These are phyloP conservation scores for Musca vetustissima DNA, from an alignment of 1,140 invertebrate genomes.

Conservation along the genomic window DNA sequence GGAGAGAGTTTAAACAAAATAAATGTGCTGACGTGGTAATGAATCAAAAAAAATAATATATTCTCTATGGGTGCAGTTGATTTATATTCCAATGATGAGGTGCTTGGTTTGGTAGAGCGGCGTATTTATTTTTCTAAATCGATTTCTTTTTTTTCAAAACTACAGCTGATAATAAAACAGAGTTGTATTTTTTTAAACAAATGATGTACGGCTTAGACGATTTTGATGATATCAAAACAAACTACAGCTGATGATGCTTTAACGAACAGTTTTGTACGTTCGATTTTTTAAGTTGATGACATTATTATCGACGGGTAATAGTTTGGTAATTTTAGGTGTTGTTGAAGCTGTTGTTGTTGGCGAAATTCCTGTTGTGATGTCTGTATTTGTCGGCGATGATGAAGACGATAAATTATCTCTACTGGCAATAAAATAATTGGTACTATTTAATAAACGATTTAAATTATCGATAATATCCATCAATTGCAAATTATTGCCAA, in stretches of 20 bases:
- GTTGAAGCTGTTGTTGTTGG: conserved; percentile 29
- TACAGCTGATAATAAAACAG: background rate
- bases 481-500: conserved; percentile 45
- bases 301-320: conserved; percentile 27
- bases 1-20: too few species aligned
- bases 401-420: conserved; percentile 51
- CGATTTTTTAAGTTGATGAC: background rate
- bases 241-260: too few species aligned
- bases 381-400: conserved; percentile 30
- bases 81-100: too few species aligned
- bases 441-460: conserved; percentile 55
- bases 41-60: too few species aligned
- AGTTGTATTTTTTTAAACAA: conserved; percentile 7
- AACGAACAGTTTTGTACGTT: too few species aligned
- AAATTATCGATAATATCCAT: conserved; percentile 49
- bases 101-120: too few species aligned
- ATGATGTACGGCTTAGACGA: too few species aligned
- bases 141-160: too few species aligned
- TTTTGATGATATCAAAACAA: too few species aligned
- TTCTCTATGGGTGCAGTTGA: too few species aligned
- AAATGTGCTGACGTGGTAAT: too few species aligned
- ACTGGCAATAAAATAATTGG: conserved; percentile 56
- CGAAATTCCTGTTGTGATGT: conserved; percentile 32
- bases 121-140: too few species aligned
- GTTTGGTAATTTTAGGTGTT: conserved; percentile 31